Base-by-base conservation (phyloP, 2,888 invertebrate genomes). In the Eilema sororculum region DNA sequence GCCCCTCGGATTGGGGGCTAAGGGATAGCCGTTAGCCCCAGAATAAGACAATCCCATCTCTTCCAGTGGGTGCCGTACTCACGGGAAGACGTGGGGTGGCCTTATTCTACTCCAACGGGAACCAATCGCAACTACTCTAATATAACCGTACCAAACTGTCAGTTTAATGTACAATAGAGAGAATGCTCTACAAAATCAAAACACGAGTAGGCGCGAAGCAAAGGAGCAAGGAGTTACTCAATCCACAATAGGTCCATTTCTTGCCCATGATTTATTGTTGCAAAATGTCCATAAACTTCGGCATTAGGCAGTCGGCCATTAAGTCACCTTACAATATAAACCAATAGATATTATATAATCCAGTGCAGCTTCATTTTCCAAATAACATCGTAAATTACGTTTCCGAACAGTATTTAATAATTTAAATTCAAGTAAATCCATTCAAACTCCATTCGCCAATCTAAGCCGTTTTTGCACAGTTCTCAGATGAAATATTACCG, bases 401-500 rank as follows among this genome's bases (percentile, higher is more conserved):
- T 22, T 10, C 12, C 5, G 37, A 61, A 37, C 24, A 41, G 22
- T 58, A 25, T 52, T 22, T 30, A 16, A 56, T 13, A n/a, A 64
- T 64, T 64, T 64, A 30, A 64, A 56, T 65, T 52, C 52, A 56
- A 56, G 30, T 56, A 65, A 64, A 33, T 63, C 56, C 58, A 61
- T 62, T 62, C 66, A 58, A 66, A 56, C 33, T 46, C 56, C 25
- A 22, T 60, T 37, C 65, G 22, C 16, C 5, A 46, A 61, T 62
- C 46, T 68, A 46, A 72, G 72, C 46, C 61, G 80, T 78, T 82
- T 82, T 80, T 82, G 66, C 79, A 71, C 67, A 69, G 63, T 67
- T 65, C 46, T 25, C 56, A 52, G 68, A 71, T 81, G 81, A 81
- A 78, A 79, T 81, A 81, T 81, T 68, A 73, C 68, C 33, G 68